Evolutionary conservation across 2,888 invertebrate species (phyloP), one percentile per base, ranked within the genome.

Genomic region (Ditula angustiorana): DNA sequence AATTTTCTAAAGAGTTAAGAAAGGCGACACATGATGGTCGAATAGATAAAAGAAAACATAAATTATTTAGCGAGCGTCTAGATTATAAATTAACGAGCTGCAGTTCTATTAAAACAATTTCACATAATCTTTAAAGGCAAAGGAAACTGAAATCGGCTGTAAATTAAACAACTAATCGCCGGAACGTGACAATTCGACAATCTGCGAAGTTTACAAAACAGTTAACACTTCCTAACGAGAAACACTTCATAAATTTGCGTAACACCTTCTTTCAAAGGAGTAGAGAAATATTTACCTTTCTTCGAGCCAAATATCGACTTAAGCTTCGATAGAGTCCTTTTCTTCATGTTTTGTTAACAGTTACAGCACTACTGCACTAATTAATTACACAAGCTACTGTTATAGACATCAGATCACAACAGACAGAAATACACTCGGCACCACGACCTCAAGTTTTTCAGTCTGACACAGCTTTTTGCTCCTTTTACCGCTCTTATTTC

Each of bases 401-500:
- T 78, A 73, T 77, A 80, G 80, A 84, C 86, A 89, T 87, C 80
- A 71, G 84, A 82, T 80, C 85, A 85, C 82, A 85, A 83, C 83
- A 79, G 87, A 88, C 90, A 83, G 79, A 91, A 92, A 92, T 91
- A 92, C 86, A 86, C 85, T 79, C 86, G 74, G 83, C 85, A 86
- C 86, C 82, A 83, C 88, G 88, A 88, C 87, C 88, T 88, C 88
- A 86, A 90, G 87, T 91, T 92, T 91, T 92, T 91, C 86, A 87
- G 86, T 79, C 86, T 82, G 87, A 82, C 82, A 78, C 76, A 74
- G 81, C 87, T 88, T 92, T 92, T 92, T 92, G 91, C 86, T 91
- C 90, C 90, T 92, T 90, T 92, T 92, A 87, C 87, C 86, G 90
- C 87, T 91, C 90, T 91, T 92, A 92, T 91, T 92, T 92, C 92